Evolutionary conservation across 2,113 vertebrate genomes (phyloP), one percentile per base, ranked within the genome.

Genomic region (Pachypanchax playfairii): DNA sequence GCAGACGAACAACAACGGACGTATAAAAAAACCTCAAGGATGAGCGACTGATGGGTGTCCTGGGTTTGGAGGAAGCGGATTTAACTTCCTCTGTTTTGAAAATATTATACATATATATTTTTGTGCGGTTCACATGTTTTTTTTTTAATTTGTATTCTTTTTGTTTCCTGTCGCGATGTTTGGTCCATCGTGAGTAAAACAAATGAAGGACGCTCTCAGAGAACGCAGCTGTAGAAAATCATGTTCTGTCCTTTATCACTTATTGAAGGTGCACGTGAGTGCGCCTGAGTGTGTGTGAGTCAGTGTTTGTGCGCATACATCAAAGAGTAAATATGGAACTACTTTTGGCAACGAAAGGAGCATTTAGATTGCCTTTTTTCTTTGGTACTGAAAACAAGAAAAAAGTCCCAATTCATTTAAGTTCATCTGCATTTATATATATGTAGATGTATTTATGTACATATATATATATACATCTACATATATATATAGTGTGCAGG

Each of bases 121-220:
- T 87, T 77, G 80, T 55, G 75, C 63, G 25, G 69, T 83, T 88
- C 73, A 72, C 80, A 86, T 87, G 65, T 84, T 81, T 85, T 79
- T 66, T 55, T 84, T 76, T 79, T 77, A 84, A 62, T 65, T 50
- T 62, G 67, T 21, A 3, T 53, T 70, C 5, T 53, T 63, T 60
- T 65, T 76, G 35, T 25, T 78, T 41, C 69, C 73, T 76, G 67
- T 65, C 58, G 83, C 75, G 84, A 85, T 75, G 75, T 65, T 31
- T 31, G 82, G 62, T 79, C 73, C 75, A 48, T 78, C 75, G 80
- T 55, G 70, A 41, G 75, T 77, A n/a, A 41, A 41, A 78, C 75
- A 88, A 88, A 91, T 92, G 89, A 92, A 92, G 89, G 88, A 91
- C 86, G 80, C 83, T 85, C 85, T 88, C 75, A 78, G 78, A 82